A percentile compares a stretch with the other conserved stretches of the same genome.
These are phyloP conservation scores for Barbus barbus DNA, from an alignment of 2,113 vertebrate species.

Conservation along the genomic window DNA sequence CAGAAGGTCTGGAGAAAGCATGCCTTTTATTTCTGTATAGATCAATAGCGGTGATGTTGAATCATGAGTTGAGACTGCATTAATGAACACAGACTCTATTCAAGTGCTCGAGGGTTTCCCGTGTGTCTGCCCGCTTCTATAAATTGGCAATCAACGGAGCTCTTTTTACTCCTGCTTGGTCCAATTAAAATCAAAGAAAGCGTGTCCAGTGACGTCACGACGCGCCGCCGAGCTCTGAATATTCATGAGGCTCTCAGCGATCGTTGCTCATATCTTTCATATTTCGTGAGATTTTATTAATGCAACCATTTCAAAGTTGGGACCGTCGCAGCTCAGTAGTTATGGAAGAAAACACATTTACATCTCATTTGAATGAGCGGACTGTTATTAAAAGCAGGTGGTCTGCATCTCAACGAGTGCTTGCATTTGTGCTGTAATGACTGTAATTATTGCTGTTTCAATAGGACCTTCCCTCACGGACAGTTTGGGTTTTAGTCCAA, in stretches of 20 bases:
- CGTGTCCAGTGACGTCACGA: constrained; percentile 64
- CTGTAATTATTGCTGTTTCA: constrained; percentile 21
- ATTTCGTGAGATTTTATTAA: background rate
- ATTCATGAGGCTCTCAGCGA: background rate
- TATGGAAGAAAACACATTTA: background rate
- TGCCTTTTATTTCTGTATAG: background rate
- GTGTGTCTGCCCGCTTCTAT: background rate
- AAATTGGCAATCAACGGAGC: constrained; percentile 35
- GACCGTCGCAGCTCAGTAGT: background rate
- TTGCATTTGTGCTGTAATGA: background rate
- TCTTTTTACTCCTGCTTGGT: constrained; percentile 57
- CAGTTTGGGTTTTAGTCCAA: background rate
- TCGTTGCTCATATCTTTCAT: background rate
- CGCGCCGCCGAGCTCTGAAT: background rate
- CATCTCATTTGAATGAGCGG: background rate
- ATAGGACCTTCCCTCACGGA: background rate
- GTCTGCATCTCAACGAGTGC: background rate
- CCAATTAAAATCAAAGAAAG: constrained; percentile 70
- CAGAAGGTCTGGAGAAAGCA: background rate
- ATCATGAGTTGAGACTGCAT: background rate
- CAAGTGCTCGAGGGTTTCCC: too few species aligned
- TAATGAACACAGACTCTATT: constrained; percentile 5
- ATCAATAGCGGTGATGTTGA: constrained; percentile 15
- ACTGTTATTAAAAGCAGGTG: constrained; percentile 28
- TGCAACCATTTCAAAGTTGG: background rate